phyloP scores from a whole-genome alignment of 1,140 invertebrate genomes.

The Drosophila nannoptera region DNA sequence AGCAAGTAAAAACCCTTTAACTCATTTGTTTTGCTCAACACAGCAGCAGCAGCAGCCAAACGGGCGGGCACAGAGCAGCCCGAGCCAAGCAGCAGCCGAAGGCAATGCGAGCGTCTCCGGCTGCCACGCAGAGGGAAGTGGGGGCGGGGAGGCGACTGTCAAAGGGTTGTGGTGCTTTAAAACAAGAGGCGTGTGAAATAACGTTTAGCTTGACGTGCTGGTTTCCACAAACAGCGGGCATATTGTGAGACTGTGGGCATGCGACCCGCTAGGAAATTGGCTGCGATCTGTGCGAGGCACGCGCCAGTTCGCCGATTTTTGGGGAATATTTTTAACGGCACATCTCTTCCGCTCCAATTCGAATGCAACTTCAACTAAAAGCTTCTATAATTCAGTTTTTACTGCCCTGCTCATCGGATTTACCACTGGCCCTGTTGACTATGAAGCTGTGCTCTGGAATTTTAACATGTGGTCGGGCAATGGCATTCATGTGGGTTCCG shows the following conservation, averaged over 20 bases:
- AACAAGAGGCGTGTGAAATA: conserved; percentile 70
- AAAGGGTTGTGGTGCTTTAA: conserved; percentile 35
- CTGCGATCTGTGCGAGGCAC: neutral
- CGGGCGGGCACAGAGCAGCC: neutral
- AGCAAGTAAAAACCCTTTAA: conserved; percentile 72
- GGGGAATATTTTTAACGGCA: neutral
- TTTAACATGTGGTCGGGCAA: conserved; percentile 35
- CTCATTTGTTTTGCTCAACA: conserved; percentile 74
- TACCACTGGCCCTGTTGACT: conserved; percentile 10
- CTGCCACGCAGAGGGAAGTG: neutral
- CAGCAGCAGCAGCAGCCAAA: conserved; percentile 22
- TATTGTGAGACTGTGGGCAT: conserved; percentile 10
- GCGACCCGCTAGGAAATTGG: conserved; percentile 19
- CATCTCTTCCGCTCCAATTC: neutral
- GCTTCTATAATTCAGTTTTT: conserved; percentile 1
- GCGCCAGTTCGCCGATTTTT: neutral
- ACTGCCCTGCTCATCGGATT: conserved; percentile 7
- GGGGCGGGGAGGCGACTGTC: too few species aligned
- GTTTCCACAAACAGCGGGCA: conserved; percentile 20
- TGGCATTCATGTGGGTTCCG: conserved; percentile 33
- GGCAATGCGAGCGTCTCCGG: conserved; percentile 22
- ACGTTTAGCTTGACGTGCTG: conserved; percentile 57
- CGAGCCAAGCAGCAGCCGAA: conserved; percentile 25
- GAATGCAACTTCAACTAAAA: neutral
- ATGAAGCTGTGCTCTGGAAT: conserved; percentile 22